phyloP scores from a whole-genome alignment of 2,797 vertebrate species.

The Pseudochromis fuscus region DNA sequence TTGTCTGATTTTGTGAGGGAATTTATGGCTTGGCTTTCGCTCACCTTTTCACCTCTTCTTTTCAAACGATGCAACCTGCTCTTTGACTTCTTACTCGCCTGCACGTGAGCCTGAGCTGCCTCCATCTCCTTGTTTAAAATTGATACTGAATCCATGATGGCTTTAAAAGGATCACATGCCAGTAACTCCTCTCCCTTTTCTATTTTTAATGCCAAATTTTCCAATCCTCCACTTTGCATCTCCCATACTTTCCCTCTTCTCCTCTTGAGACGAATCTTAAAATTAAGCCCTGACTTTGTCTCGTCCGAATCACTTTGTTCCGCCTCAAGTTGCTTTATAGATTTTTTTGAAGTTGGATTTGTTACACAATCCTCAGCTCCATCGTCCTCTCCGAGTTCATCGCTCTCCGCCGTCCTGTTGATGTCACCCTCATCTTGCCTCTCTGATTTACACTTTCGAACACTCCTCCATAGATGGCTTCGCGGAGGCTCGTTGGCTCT shows the following conservation, averaged over 20 bases:
- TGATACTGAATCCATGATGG: conserved; percentile 86
- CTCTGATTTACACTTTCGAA: conserved; percentile 53
- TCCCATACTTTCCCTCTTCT: conserved; percentile 85
- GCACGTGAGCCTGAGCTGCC: conserved; percentile 80
- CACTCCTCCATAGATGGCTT: conserved; percentile 46
- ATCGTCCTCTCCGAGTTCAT: conserved; percentile 21
- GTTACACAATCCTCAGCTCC: background rate
- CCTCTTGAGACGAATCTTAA: conserved; percentile 85
- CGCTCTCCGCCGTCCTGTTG: conserved; percentile 2
- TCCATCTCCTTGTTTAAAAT: conserved; percentile 87
- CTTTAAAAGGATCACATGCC: conserved; percentile 82
- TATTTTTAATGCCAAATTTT: conserved; percentile 54
- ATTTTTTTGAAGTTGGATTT: background rate
- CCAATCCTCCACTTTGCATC: conserved; percentile 72
- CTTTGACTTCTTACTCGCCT: conserved; percentile 77
- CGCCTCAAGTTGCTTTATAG: conserved; percentile 10
- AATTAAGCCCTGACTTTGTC: conserved; percentile 72
- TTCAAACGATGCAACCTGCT: conserved; percentile 74
- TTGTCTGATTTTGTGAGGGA: conserved; percentile 25
- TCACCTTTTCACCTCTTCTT: conserved; percentile 61
- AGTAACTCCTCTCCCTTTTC: conserved; percentile 57
- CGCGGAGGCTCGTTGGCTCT: conserved; percentile 48
- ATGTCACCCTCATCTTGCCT: conserved; percentile 17
- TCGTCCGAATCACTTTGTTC: conserved; percentile 54
- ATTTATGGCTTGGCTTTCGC: conserved; percentile 34